Percentiles rank a stretch among this genome's conserved stretches.
Evolutionary conservation across 2,888 invertebrate genomes (phyloP).

Genomic region (Brachyptera risi): DNA sequence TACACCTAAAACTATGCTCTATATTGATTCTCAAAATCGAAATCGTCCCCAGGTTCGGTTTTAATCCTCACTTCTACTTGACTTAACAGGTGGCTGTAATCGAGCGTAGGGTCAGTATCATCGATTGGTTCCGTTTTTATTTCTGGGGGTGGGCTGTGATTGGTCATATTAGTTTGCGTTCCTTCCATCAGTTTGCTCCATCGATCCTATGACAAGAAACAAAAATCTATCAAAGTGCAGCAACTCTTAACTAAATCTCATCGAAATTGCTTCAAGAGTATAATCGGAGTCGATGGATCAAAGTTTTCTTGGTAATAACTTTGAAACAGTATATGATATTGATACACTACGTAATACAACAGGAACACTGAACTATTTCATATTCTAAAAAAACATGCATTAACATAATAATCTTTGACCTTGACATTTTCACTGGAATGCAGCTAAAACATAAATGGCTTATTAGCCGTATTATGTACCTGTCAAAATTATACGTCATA

Average conservation of each 20-base stretch:
- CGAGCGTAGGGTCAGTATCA: slow-evolving; percentile 26
- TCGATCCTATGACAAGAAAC: slow-evolving; percentile 33
- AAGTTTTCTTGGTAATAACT: not conserved
- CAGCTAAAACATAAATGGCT: no score
- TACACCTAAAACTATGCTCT: no score
- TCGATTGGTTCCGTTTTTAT: slow-evolving; percentile 31
- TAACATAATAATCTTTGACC: no score
- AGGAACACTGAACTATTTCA: no score
- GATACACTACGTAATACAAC: no score
- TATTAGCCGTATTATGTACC: no score
- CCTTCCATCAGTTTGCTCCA: slow-evolving; percentile 35
- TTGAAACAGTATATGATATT: not conserved
- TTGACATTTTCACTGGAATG: no score
- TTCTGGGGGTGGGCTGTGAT: slow-evolving; percentile 21
- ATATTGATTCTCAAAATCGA: not conserved
- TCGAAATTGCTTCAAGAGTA: no score
- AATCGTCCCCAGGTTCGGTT: slow-evolving; percentile 35
- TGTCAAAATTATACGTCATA: no score
- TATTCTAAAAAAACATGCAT: no score
- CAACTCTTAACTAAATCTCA: no score
- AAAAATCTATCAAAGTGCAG: not conserved
- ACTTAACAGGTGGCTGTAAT: slow-evolving; percentile 37
- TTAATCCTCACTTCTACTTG: slow-evolving; percentile 41
- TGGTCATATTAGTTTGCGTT: not conserved
- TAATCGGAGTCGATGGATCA: no score